These are phyloP conservation scores for Ectemnius continuus DNA, from an alignment of 2,888 invertebrate species.

Conservation along the genomic window DNA sequence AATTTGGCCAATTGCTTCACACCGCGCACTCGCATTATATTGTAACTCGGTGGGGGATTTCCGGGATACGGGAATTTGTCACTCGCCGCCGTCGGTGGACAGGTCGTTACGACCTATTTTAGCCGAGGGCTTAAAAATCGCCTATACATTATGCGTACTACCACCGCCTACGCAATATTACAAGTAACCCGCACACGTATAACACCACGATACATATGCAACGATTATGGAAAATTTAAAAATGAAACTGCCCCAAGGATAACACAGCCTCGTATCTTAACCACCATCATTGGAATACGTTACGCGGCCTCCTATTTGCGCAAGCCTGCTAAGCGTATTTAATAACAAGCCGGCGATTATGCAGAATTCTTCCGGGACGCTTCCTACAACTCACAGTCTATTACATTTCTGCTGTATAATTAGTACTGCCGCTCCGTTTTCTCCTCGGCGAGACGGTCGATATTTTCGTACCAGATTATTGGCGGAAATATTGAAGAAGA, in stretches of 20 bases:
- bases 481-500: too few species aligned
- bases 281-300: too few species aligned
- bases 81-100: too few species aligned
- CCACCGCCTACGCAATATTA: constrained; percentile 33
- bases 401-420: too few species aligned
- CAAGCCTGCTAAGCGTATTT: too few species aligned
- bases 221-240: constrained; percentile 32
- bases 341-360: too few species aligned
- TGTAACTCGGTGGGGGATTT: constrained; percentile 10
- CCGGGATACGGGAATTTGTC: constrained; percentile 38
- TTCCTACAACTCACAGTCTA: too few species aligned
- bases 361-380: too few species aligned
- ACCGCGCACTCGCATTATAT: constrained; percentile 2
- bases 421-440: too few species aligned
- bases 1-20: constrained; percentile 38
- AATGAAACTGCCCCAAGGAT: constrained; percentile 33
- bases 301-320: too few species aligned
- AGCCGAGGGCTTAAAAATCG: constrained; percentile 32
- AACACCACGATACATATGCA: constrained; percentile 49
- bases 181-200: constrained; percentile 21
- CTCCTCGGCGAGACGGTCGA: too few species aligned
- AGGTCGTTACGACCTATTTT: constrained; percentile 17
- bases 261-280: constrained; percentile 22
- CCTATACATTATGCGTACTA: constrained; percentile 43
- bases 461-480: too few species aligned